Percentiles rank a stretch among this genome's conserved stretches.
phyloP scores from a whole-genome alignment of 2,888 invertebrate genomes.

The Drosophila setosimentum region DNA sequence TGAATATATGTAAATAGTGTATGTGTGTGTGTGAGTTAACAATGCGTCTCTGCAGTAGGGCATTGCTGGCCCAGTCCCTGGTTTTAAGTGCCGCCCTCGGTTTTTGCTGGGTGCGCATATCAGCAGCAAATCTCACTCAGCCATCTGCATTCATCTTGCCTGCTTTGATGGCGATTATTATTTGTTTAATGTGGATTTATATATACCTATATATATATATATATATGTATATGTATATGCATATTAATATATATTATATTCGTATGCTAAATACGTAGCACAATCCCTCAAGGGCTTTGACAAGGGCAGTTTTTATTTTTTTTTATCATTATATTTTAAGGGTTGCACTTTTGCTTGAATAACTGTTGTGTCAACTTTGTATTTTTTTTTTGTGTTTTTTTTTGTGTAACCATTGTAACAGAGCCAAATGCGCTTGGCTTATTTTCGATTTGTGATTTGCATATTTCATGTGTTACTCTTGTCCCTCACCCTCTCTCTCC shows the following conservation, averaged over 20 bases:
- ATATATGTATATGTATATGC: slow-evolving; percentile 5
- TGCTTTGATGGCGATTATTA: slow-evolving; percentile 42
- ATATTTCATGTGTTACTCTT: slow-evolving; percentile 54
- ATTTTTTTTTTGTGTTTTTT: neutral
- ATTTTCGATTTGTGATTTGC: slow-evolving; percentile 70
- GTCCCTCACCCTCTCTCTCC: neutral
- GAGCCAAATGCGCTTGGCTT: slow-evolving; percentile 67
- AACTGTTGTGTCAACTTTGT: slow-evolving; percentile 33
- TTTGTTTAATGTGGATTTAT: slow-evolving; percentile 28
- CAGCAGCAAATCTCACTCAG: slow-evolving; percentile 47
- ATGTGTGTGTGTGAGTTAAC: neutral
- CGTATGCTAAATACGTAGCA: slow-evolving; percentile 36
- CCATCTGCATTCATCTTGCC: slow-evolving; percentile 63
- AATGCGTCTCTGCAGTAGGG: neutral
- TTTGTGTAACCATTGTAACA: slow-evolving; percentile 39
- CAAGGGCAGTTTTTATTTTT: neutral
- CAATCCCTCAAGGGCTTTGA: slow-evolving; percentile 31
- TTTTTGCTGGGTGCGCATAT: slow-evolving; percentile 19
- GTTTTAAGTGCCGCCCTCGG: neutral
- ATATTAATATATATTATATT: slow-evolving; percentile 38
- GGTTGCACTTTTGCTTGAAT: slow-evolving; percentile 45
- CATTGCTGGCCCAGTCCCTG: neutral
- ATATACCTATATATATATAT: neutral
- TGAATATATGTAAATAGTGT: slow-evolving; percentile 32
- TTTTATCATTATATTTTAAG: slow-evolving; percentile 51